Evolutionary conservation across 1,140 invertebrate species (phyloP), one percentile per base, ranked within the genome.

Genomic region (Sesamia nonagrioides): DNA sequence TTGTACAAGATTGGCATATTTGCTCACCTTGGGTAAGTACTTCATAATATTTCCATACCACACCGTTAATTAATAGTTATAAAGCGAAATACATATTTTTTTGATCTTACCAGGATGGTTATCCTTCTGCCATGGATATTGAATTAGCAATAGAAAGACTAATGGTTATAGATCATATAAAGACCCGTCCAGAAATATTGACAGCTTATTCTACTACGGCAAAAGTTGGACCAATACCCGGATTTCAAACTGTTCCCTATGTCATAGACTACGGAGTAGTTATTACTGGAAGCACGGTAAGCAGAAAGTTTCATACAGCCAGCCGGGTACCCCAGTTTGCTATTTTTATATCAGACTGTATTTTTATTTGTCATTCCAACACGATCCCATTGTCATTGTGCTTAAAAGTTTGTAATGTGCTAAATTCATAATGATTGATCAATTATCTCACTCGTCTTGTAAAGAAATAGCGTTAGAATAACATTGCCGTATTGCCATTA

Each of bases 211-310:
- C 81, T 2, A 81, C 77, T 21, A 75, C 80, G 27, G 71, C 79
- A 6, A 92, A 90, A 82, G 86, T 83, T 61, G 86, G 82, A 42
- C 85, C 92, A 1, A 93, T 94, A 69, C 81, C 88, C 27, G 93
- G 92, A 73, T 93, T 93, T 83, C 69, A 40, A 8, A 92, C 92
- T 7, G 88, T 82, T 18, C 88, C 92, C 6, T 95, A 93, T 33
- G 80, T 94, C 9, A 88, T 95, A 71, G 93, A 95, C 81, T 94
- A 83, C 45, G 92, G 92, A 42, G 93, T 95, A 8, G 89, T 93
- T 18, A 94, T 94, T 37, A 93, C 89, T 56, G 93, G 88, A 11
- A 91, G 86, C 73, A 89, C 86, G 45, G 93, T 94, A 87, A 88
- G 82, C 56, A 40, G 40, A 21, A 18, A 13, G 21, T 1, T 33